Evolutionary conservation across 2,888 invertebrate genomes (phyloP), one percentile per base, ranked within the genome.

Genomic region (Melanargia galathea): DNA sequence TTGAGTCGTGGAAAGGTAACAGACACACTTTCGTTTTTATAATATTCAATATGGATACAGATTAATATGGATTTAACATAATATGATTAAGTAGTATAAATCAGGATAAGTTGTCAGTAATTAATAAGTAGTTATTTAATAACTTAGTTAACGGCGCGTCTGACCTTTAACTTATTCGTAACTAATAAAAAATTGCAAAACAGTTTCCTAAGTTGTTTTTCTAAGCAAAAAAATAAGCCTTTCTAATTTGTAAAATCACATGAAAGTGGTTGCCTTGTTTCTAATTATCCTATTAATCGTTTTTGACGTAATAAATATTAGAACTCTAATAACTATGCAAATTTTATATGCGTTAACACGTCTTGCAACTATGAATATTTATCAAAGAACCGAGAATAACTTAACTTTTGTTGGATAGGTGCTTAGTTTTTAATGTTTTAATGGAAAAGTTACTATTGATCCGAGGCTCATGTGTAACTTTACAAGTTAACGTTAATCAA

Each of bases 111-210:
- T 20, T 52, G 48, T 26, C 13, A 52, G 24, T 48, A 24, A 48
- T 48, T 48, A 48, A 26, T n/a, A n/a, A n/a, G n/a, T 26, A n/a
- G 48, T 13, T 24, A 26, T 26, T 22, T 48, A 48, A 48, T 48
- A 26, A 48, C 48, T 48, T 24, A 16, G 16, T 30, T 49, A 49
- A 49, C 30, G 26, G 16, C 8, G 2, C 8, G 16, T 10, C 30
- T 49, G 49, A 30, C 49, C 49, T 49, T 49, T 49, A 30, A 46
- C 49, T 26, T n/a, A 24, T 24, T 48, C 24, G 48, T 48, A 24
- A n/a, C 45, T 24, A 24, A 22, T 46, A 24, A 46, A 46, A 46
- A 49, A 49, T 49, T 49, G 49, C 49, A 30, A 49, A 30, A 30
- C 7, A n/a, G 26, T 49, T 49, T 49, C 49, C 35, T 35, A 35